These are phyloP conservation scores for Ophion costatus DNA, from an alignment of 2,888 invertebrate species.

Conservation along the genomic window DNA sequence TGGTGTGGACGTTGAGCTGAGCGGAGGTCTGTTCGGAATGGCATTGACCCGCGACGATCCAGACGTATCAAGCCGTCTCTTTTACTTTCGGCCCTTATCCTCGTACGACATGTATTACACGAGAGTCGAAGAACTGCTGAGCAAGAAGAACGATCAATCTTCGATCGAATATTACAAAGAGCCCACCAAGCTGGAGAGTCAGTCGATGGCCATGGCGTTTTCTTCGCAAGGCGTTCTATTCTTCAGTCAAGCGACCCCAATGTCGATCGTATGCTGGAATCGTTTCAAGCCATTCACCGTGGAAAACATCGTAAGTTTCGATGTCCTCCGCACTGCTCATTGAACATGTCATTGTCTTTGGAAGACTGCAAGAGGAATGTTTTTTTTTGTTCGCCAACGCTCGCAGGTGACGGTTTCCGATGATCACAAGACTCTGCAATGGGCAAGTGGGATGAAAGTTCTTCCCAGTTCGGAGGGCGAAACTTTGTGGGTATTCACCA, in stretches of 20 bases:
- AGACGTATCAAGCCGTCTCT: background rate
- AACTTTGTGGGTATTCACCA: constrained; percentile 88
- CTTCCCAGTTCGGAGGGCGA: constrained; percentile 85
- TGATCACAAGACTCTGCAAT: constrained; percentile 88
- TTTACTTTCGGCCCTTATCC: constrained; percentile 42
- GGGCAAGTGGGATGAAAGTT: constrained; percentile 90
- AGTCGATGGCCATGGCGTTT: constrained; percentile 62
- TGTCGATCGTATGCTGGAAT: constrained; percentile 82
- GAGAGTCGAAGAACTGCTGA: background rate
- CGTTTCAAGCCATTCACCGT: constrained; percentile 66
- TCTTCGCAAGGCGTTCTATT: constrained; percentile 77
- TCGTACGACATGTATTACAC: constrained; percentile 29
- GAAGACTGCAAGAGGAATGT: background rate
- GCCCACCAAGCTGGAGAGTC: constrained; percentile 59
- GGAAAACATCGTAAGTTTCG: constrained; percentile 65
- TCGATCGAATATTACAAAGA: constrained; percentile 17
- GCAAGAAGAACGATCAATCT: constrained; percentile 5
- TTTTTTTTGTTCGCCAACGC: background rate
- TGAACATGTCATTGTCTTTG: background rate
- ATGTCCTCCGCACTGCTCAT: background rate
- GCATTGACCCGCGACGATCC: constrained; percentile 7
- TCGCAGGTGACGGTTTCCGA: constrained; percentile 81
- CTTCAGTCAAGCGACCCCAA: constrained; percentile 76
- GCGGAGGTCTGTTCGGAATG: constrained; percentile 2
- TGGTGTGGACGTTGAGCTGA: constrained; percentile 2